Evolutionary conservation across 2,888 invertebrate genomes (phyloP), one percentile per base, ranked within the genome.

Genomic region (Scelioninae gen. 1): DNA sequence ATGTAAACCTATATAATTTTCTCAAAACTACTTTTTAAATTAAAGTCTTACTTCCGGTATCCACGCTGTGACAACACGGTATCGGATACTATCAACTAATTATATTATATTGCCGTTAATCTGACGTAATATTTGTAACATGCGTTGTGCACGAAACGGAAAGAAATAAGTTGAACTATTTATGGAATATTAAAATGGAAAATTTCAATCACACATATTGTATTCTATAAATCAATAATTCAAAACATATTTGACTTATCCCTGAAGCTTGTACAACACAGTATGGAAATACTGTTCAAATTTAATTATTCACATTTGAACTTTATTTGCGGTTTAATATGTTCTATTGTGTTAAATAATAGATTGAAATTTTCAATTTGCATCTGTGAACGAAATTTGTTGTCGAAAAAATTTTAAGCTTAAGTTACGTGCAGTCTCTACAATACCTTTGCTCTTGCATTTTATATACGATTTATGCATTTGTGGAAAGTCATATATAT

Each of bases 91-190:
- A 71, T 47, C 29, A 60, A 55, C 49, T 79, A 79, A 31, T 56
- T 56, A 43, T 53, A 65, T 23, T 3, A 56, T 49, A 7, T 43
- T 56, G 38, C 40, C 40, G n/a, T 29, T 68, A 56, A 68, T 71
- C 8, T 78, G 62, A 58, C 23, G 38, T 45, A 69, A 79, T 55
- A 53, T 72, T 43, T 55, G 29, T 7, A 84, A 69, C 86, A 83
- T 86, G 86, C 86, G 75, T 34, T 75, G 83, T 86, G 82, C 75
- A 34, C 69, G 82, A 72, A 62, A 68, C 29, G 51, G 32, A 29
- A 43, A 53, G 11, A 56, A 10, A 47, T 13, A 40, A 38, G 10
- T 49, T 60, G 11, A 72, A 51, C 31, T 78, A 74, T 72, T 34
- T 49, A 58, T 56, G 81, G 65, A 82, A 78, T 85, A 72, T 72